Evolutionary conservation across 2,113 vertebrate species (phyloP).

Genomic region (Hypocryptadius cinnamomeus): DNA sequence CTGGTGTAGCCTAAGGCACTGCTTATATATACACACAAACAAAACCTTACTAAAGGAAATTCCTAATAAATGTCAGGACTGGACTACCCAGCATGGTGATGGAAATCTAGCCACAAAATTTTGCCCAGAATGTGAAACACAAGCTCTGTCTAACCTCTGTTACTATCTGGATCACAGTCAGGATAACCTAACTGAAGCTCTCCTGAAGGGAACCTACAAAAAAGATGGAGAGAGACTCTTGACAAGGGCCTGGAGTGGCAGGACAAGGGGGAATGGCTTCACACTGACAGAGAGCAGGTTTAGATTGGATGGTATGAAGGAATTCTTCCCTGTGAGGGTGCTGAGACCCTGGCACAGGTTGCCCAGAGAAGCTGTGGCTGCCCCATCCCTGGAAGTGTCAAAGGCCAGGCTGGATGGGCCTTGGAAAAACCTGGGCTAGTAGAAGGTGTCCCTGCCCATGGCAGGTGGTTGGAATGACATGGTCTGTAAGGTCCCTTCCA

Average conservation of each 20-base stretch:
- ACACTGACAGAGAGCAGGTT: accelerated
- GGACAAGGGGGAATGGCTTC: not conserved
- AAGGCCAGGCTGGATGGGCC: accelerated
- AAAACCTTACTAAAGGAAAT: not conserved
- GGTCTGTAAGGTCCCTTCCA: not conserved
- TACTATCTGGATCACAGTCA: not conserved
- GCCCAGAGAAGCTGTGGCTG: not conserved
- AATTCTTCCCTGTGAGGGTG: not conserved
- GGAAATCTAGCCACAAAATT: not conserved
- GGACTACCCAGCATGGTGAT: not conserved
- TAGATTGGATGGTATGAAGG: not conserved
- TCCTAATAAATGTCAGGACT: not conserved
- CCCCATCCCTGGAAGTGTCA: not conserved
- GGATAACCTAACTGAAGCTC: not conserved
- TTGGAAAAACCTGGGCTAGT: accelerated
- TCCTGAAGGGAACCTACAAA: not conserved
- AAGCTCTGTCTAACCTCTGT: not conserved
- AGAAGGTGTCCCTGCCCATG: not conserved
- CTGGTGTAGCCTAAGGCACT: not conserved
- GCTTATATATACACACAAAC: not conserved
- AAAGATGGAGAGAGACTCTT: not conserved
- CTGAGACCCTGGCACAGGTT: not conserved
- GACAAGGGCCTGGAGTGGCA: not conserved
- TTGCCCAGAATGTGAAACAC: not conserved
- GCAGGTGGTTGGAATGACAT: not conserved